These are phyloP conservation scores for Drosophila willistoni DNA, from an alignment of 1,140 invertebrate species.

Conservation along the genomic window DNA sequence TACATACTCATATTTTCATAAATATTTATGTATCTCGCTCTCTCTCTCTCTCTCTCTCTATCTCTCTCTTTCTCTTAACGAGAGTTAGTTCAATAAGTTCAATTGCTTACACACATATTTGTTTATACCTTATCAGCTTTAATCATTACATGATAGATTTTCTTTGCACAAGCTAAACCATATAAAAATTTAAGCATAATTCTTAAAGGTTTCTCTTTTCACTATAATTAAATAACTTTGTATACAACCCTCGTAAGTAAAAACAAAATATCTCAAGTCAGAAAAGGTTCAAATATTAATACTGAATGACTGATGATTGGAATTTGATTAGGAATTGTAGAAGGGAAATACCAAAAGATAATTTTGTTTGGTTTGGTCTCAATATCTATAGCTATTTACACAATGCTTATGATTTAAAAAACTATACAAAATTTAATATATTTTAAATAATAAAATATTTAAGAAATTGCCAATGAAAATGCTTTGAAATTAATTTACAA, in stretches of 20 bases:
- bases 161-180: too few relatives aligned
- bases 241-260: neutral
- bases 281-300: neutral
- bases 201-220: too few relatives aligned
- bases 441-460: too few relatives aligned
- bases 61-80: neutral
- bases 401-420: too few relatives aligned
- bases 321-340: neutral
- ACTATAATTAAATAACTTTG: neutral
- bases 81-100: neutral
- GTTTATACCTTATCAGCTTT: too few relatives aligned
- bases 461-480: too few relatives aligned
- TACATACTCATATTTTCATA: conserved; percentile 11
- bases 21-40: neutral
- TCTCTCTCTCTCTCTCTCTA: neutral
- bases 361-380: neutral
- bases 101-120: neutral
- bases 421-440: too few relatives aligned
- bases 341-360: neutral
- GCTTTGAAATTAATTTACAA: too few relatives aligned
- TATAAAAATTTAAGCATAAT: too few relatives aligned
- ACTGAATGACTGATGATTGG: conserved; percentile 6
- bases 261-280: neutral
- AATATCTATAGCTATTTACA: neutral
- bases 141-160: too few relatives aligned